phyloP scores from a whole-genome alignment of 2,797 vertebrate genomes.

The Cyclura pinguis region DNA sequence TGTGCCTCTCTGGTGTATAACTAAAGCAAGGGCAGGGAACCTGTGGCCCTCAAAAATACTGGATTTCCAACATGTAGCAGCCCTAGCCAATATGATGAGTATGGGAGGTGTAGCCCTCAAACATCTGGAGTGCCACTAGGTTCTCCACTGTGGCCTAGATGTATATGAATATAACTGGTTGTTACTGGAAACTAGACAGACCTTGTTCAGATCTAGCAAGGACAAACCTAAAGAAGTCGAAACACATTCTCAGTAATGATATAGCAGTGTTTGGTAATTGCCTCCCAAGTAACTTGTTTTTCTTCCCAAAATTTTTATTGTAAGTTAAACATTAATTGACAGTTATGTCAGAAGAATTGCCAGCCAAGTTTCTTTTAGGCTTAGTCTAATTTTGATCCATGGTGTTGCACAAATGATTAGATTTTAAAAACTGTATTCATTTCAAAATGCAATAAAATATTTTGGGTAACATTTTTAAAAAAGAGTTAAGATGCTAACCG shows the following conservation, averaged over 20 bases:
- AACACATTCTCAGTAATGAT: background rate
- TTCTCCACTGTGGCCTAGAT: background rate
- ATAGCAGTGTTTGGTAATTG: background rate
- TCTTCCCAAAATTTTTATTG: background rate
- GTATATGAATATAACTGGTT: background rate
- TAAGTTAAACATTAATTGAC: background rate
- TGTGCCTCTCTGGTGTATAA: background rate
- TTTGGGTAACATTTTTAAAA: constrained; percentile 32
- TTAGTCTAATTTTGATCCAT: background rate
- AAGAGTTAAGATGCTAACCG: constrained; percentile 56
- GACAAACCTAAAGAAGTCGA: background rate
- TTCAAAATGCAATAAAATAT: constrained; percentile 63
- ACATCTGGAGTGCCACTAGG: background rate
- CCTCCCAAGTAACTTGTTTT: background rate
- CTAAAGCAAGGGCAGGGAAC: background rate
- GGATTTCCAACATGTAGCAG: background rate
- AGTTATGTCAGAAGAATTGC: constrained; percentile 1
- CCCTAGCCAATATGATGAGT: background rate
- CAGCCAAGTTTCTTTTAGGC: background rate
- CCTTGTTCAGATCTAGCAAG: background rate
- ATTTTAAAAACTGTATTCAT: constrained; percentile 24
- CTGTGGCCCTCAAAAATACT: background rate
- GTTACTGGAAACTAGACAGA: background rate
- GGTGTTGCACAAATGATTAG: background rate
- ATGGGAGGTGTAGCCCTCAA: background rate